Conservation (phyloP, 2,113 vertebrate species). For the Mesocricetus auratus region DNA sequence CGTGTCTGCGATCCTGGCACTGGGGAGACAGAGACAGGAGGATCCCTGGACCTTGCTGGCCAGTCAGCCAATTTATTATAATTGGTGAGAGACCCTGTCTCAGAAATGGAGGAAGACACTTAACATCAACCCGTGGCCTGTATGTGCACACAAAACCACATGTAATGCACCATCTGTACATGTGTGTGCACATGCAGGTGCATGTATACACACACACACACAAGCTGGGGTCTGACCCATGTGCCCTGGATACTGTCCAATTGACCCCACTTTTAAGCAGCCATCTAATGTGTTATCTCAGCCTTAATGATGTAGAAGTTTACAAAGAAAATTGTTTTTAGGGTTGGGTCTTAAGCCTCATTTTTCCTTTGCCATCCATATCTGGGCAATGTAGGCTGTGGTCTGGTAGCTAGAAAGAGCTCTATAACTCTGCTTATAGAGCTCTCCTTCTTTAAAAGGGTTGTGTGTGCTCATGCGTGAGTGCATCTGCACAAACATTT, state of each 20-base stretch:
- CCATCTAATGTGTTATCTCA: not conserved
- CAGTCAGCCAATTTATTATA: not conserved
- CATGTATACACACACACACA: not conserved
- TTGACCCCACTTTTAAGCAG: not conserved
- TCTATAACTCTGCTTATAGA: not conserved
- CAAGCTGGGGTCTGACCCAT: not conserved
- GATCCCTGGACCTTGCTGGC: no score
- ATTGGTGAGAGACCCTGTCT: not conserved
- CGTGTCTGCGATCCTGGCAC: not conserved
- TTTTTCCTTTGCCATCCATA: not conserved
- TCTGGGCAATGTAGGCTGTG: not conserved
- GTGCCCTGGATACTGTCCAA: not conserved
- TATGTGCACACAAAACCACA: not conserved
- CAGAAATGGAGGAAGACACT: not conserved
- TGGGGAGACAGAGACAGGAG: not conserved
- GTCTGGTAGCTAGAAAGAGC: not conserved
- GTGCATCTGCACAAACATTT: not conserved
- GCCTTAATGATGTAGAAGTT: not conserved
- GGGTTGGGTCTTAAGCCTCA: not conserved
- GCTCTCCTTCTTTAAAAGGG: not conserved
- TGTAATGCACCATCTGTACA: not conserved
- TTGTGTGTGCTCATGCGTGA: not conserved
- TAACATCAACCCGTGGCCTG: not conserved
- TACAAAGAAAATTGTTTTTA: not conserved
- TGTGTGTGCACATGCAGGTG: fast-evolving